Percentiles rank a stretch among this genome's conserved stretches.
These are phyloP conservation scores for Cyclophora albipunctata DNA, from an alignment of 2,888 invertebrate species.

Conservation along the genomic window DNA sequence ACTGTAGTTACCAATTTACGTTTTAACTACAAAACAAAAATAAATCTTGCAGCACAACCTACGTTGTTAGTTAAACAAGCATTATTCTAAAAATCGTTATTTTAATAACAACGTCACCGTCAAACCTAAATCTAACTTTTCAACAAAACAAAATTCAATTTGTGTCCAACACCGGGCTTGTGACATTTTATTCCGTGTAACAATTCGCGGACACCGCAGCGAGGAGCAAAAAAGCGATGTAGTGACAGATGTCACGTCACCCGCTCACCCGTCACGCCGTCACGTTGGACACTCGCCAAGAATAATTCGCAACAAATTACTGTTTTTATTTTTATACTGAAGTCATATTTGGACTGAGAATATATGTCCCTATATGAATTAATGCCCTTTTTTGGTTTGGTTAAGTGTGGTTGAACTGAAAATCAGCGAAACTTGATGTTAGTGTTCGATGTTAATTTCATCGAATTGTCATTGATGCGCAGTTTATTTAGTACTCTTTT, in stretches of 20 bases:
- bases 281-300: conserved; percentile 31
- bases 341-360: conserved; percentile 1
- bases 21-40: background rate
- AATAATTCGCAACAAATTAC: conserved; percentile 29
- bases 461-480: no score
- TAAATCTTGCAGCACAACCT: background rate
- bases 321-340: conserved; percentile 17
- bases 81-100: background rate
- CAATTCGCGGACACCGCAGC: conserved; percentile 17
- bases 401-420: no score
- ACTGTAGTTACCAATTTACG: no score
- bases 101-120: background rate
- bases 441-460: no score
- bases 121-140: no score
- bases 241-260: conserved; percentile 35
- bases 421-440: no score
- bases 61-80: background rate
- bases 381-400: no score
- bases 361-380: background rate
- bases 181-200: conserved; percentile 11
- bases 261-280: conserved; percentile 14
- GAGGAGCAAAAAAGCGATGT: conserved; percentile 22
- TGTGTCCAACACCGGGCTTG: no score
- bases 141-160: background rate
- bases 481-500: no score